Conservation (phyloP, 2,888 invertebrate species). For the Drosophila acutilabella region DNA sequence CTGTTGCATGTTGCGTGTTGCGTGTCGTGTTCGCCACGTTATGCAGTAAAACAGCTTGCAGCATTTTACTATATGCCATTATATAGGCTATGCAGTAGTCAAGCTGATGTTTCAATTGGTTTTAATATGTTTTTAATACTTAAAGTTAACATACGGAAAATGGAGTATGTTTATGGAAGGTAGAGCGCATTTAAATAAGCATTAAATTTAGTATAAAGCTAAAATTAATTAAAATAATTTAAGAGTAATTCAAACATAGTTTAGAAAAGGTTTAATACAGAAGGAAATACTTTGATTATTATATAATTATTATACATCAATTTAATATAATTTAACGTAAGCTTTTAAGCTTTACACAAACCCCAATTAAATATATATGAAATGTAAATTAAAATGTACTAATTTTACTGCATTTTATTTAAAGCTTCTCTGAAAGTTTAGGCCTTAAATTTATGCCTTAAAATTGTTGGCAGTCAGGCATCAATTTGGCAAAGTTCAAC, state of each 20-base stretch:
- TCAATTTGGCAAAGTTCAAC: slow-evolving; percentile 45
- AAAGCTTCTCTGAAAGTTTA: neutral
- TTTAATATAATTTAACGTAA: neutral
- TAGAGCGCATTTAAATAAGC: neutral
- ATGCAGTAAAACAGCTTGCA: slow-evolving; percentile 30
- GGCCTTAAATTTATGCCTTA: slow-evolving; percentile 30
- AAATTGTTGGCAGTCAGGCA: slow-evolving; percentile 21
- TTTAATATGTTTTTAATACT: neutral
- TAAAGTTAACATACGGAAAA: neutral
- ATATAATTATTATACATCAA: too few species aligned
- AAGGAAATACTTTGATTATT: too few species aligned
- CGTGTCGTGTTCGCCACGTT: slow-evolving; percentile 20
- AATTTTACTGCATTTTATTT: too few species aligned
- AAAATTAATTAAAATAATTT: too few species aligned
- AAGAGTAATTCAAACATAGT: too few species aligned
- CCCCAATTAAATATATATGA: too few species aligned
- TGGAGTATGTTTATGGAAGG: slow-evolving; percentile 7
- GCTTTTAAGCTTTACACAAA: neutral
- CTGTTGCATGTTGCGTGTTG: slow-evolving; percentile 23
- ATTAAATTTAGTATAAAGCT: neutral
- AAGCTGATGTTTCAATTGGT: slow-evolving; percentile 30
- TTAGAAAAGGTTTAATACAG: too few species aligned
- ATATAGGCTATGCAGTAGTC: slow-evolving; percentile 13
- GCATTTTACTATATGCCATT: slow-evolving; percentile 1
- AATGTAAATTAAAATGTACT: too few species aligned